phyloP scores from a whole-genome alignment of 2,113 vertebrate species.

The Eonycteris spelaea region DNA sequence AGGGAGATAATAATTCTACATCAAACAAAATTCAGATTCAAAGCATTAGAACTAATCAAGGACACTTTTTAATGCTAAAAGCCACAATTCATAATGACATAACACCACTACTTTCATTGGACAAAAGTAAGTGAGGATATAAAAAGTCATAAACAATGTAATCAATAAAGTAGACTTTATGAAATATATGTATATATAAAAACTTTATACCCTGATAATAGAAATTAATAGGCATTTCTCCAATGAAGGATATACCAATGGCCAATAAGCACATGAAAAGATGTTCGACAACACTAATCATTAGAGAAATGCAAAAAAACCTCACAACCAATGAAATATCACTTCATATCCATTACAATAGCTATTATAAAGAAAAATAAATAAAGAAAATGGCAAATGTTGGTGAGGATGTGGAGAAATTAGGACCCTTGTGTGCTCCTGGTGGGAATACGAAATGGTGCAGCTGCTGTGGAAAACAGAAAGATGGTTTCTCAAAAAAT shows the following conservation, averaged over 20 bases:
- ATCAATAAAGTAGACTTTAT: background rate
- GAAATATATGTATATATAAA: background rate
- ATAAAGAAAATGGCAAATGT: background rate
- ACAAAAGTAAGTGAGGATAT: background rate
- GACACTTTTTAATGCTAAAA: background rate
- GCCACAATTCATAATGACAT: background rate
- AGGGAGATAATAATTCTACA: background rate
- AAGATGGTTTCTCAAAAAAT: background rate
- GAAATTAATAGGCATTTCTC: background rate
- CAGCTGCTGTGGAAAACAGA: background rate
- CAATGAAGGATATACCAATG: background rate
- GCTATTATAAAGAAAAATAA: background rate
- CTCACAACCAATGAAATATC: background rate
- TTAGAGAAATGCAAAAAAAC: background rate
- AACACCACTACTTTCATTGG: background rate
- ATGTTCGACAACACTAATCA: background rate
- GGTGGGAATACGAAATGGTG: background rate
- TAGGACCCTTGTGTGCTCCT: background rate
- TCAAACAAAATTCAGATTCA: background rate
- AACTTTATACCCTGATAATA: background rate
- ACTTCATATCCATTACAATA: background rate
- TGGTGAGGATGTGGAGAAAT: background rate
- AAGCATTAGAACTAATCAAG: background rate
- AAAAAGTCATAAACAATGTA: background rate
- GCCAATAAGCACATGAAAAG: background rate